Conservation (phyloP, 2,797 vertebrate species). For the Eidolon dupreanum region DNA sequence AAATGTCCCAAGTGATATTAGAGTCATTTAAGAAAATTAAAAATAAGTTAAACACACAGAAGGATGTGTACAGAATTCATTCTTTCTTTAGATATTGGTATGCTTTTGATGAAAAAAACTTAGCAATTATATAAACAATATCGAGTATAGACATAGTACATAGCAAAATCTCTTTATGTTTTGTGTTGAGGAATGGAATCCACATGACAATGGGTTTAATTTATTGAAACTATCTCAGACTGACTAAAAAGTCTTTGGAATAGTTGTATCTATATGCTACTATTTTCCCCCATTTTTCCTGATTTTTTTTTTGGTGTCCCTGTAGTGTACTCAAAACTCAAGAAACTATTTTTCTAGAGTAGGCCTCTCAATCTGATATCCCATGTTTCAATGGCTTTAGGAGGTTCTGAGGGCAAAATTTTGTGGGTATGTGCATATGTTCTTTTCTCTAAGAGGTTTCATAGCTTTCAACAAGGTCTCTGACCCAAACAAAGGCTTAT, state of each 20-base stretch:
- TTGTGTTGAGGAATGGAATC: background rate
- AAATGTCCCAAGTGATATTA: background rate
- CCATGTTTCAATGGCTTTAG: background rate
- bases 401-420: background rate
- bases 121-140: background rate
- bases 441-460: background rate
- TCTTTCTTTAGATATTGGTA: background rate
- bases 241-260: constrained; percentile 10
- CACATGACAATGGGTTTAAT: background rate
- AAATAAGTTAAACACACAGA: background rate
- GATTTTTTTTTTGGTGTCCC: background rate
- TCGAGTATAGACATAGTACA: background rate
- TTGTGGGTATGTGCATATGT: background rate
- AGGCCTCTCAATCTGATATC: background rate
- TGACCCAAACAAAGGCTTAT: background rate
- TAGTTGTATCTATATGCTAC: background rate
- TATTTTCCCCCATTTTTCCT: background rate
- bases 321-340: background rate
- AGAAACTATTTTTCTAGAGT: background rate
- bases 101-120: constrained; percentile 23
- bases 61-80: background rate
- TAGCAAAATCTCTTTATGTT: background rate
- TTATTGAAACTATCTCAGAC: background rate
- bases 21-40: background rate
- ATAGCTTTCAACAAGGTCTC: background rate